Percentiles rank a stretch among this genome's conserved stretches.
phyloP scores from a whole-genome alignment of 2,888 invertebrate species.

The Ochlodes sylvanus region DNA sequence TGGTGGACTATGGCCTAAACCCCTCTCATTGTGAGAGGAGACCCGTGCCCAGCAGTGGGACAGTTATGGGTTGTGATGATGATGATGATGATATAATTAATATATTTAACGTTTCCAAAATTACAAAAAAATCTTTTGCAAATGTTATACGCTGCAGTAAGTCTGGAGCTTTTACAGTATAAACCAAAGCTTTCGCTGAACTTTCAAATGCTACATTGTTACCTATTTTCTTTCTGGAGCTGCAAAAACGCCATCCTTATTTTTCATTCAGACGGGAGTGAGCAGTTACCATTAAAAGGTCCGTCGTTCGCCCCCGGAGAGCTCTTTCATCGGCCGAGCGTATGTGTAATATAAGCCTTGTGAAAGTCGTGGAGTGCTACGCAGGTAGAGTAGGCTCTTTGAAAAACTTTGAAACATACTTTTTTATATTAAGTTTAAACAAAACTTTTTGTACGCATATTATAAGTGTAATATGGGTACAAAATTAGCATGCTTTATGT shows the following conservation, averaged over 20 bases:
- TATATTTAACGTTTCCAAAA: neutral
- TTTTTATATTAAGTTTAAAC: neutral
- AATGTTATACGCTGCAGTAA: neutral
- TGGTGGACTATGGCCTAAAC: too few species aligned
- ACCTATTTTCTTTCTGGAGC: slow-evolving; percentile 41
- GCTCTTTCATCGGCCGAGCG: slow-evolving; percentile 65
- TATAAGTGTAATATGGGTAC: neutral
- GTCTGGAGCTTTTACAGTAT: slow-evolving; percentile 22
- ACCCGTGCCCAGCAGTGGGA: too few species aligned
- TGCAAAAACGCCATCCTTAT: slow-evolving; percentile 55
- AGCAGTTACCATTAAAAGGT: slow-evolving; percentile 74
- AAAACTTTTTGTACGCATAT: neutral
- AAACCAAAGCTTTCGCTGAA: slow-evolving; percentile 35
- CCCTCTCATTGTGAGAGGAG: too few species aligned
- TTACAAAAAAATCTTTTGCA: neutral
- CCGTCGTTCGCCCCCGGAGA: slow-evolving; percentile 72
- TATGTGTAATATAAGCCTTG: slow-evolving; percentile 51
- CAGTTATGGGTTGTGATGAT: too few species aligned
- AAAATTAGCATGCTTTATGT: too few species aligned
- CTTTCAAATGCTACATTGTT: slow-evolving; percentile 44
- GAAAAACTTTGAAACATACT: neutral
- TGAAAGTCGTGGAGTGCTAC: slow-evolving; percentile 1
- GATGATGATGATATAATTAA: too few species aligned
- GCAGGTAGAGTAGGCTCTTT: slow-evolving; percentile 8
- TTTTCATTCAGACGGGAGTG: slow-evolving; percentile 65